Evolutionary conservation across 2,888 invertebrate species (phyloP).

Genomic region (Petrolisthes cinctipes): DNA sequence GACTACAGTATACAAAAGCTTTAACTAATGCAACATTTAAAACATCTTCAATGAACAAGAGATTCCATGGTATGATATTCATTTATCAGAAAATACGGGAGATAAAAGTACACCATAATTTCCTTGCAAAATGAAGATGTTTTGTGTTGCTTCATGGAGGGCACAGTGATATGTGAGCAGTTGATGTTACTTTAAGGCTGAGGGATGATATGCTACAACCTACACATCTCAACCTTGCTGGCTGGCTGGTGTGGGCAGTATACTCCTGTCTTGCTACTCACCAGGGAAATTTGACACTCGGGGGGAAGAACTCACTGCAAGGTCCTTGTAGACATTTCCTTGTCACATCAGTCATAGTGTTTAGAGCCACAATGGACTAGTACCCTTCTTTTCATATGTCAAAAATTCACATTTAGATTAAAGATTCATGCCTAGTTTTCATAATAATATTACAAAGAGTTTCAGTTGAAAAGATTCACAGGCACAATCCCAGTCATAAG

Average conservation of each 20-base stretch:
- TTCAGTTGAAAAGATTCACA: too few relatives aligned
- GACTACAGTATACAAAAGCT: conserved; percentile 4
- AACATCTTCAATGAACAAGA: conserved; percentile 25
- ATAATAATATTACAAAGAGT: too few relatives aligned
- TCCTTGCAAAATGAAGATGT: conserved; percentile 28
- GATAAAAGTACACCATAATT: not conserved
- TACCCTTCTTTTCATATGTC: conserved; percentile 27
- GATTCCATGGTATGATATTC: not conserved
- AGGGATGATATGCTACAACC: conserved; percentile 61
- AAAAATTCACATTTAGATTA: not conserved
- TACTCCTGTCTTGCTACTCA: conserved; percentile 40
- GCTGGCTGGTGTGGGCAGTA: conserved; percentile 39
- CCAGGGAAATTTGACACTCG: conserved; percentile 51
- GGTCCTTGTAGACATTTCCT: conserved; percentile 15
- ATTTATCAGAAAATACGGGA: too few relatives aligned
- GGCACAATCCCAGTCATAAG: too few relatives aligned
- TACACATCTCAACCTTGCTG: conserved; percentile 57
- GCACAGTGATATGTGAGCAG: conserved; percentile 25
- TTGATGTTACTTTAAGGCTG: conserved; percentile 51
- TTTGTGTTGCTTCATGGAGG: conserved; percentile 27
- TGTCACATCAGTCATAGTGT: conserved; percentile 23
- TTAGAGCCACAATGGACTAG: conserved; percentile 16
- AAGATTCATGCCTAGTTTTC: too few relatives aligned
- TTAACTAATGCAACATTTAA: conserved; percentile 19
- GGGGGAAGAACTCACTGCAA: conserved; percentile 54